Evolutionary conservation across 2,113 vertebrate species (phyloP).

Genomic region (Leucoraja erinaceus): DNA sequence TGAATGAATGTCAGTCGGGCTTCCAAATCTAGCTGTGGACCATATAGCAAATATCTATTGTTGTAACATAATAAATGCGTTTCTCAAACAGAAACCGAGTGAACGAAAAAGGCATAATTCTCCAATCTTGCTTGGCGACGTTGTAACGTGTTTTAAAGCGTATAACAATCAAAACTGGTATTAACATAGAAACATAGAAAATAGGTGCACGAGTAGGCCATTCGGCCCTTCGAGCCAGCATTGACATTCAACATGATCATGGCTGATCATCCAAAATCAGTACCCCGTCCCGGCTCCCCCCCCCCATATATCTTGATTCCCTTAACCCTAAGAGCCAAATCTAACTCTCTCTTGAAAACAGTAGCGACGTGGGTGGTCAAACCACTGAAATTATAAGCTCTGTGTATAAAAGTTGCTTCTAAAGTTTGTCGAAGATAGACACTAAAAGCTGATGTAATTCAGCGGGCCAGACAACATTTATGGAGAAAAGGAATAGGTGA

Average conservation of each 20-base stretch:
- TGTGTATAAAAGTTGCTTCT: not conserved
- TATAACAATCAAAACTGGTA: not conserved
- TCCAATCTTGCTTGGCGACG: not conserved
- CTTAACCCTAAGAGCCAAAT: too few species aligned
- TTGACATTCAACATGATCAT: too few species aligned
- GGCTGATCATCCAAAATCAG: too few species aligned
- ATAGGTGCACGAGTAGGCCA: too few species aligned
- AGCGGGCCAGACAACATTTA: too few species aligned
- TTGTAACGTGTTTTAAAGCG: not conserved
- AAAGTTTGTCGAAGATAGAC: not conserved
- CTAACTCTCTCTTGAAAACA: too few species aligned
- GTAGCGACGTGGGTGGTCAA: not conserved
- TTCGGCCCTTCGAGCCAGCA: too few species aligned
- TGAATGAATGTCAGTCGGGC: slow-evolving; percentile 36
- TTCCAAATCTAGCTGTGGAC: slow-evolving; percentile 18
- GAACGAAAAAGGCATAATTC: not conserved
- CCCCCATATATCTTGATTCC: too few species aligned
- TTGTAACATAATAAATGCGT: slow-evolving; percentile 25
- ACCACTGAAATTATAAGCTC: not conserved
- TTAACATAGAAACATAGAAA: not conserved
- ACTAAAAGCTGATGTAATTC: too few species aligned
- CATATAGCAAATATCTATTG: slow-evolving; percentile 27
- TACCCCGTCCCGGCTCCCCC: too few species aligned
- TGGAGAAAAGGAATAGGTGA: too few species aligned
- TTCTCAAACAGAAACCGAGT: slow-evolving; percentile 22